phyloP scores from a whole-genome alignment of 1,140 invertebrate species.

The Microvelia longipes region DNA sequence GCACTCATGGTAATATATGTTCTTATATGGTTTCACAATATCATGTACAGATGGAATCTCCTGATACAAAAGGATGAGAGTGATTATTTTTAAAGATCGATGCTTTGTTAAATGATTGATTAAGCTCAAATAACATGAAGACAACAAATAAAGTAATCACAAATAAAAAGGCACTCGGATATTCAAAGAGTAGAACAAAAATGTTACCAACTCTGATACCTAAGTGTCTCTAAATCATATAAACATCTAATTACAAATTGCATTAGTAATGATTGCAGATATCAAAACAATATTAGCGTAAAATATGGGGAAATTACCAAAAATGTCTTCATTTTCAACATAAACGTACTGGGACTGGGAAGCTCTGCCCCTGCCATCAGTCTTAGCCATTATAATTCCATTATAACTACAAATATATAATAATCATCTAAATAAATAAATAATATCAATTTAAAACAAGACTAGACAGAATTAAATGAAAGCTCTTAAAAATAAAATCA shows the following conservation, averaged over 20 bases:
- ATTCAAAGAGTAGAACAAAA: background rate
- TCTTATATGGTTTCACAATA: too few relatives aligned
- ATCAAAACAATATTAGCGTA: background rate
- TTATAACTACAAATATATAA: background rate
- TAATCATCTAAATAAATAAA: background rate
- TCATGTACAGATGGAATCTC: too few relatives aligned
- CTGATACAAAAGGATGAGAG: too few relatives aligned
- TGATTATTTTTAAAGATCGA: too few relatives aligned
- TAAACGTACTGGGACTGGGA: background rate
- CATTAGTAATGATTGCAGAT: background rate
- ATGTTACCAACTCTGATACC: too few relatives aligned
- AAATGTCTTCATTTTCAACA: background rate
- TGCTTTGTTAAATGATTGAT: too few relatives aligned
- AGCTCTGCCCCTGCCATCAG: background rate
- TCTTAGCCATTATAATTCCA: background rate
- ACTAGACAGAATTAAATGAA: background rate
- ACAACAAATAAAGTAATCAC: background rate
- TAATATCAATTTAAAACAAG: background rate
- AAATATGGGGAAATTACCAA: background rate
- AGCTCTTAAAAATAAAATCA: background rate
- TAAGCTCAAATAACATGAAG: background rate
- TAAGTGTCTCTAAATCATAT: background rate
- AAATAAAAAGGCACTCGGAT: background rate
- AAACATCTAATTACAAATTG: background rate
- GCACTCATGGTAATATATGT: too few relatives aligned